phyloP scores from a whole-genome alignment of 2,888 invertebrate species.

The Hyposoter didymator region DNA sequence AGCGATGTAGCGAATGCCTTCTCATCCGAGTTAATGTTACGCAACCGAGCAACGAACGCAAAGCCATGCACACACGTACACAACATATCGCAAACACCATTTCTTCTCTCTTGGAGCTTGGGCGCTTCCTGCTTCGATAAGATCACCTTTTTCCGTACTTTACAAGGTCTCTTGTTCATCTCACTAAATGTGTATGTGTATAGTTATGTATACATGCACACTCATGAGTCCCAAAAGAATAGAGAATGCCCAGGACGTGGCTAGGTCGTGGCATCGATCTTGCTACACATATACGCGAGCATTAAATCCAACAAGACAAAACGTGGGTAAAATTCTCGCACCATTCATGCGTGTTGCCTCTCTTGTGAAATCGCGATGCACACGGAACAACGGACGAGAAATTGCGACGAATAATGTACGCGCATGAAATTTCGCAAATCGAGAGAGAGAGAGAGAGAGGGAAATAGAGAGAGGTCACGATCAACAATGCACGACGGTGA shows the following conservation, averaged over 20 bases:
- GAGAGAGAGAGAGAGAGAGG: constrained; percentile 31
- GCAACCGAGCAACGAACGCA: constrained; percentile 51
- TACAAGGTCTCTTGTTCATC: constrained; percentile 64
- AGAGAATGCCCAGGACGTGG: constrained; percentile 42
- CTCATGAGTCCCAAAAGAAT: constrained; percentile 32
- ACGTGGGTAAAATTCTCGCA: constrained; percentile 43
- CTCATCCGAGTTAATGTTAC: constrained; percentile 58
- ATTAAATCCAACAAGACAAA: constrained; percentile 26
- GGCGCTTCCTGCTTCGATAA: constrained; percentile 67
- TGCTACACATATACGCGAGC: constrained; percentile 30
- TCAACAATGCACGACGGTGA: constrained; percentile 15
- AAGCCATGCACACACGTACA: constrained; percentile 11
- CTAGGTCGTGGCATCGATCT: constrained; percentile 65
- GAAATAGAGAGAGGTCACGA: constrained; percentile 43
- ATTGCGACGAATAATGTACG: neutral
- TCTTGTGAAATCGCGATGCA: constrained; percentile 48
- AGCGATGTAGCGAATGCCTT: constrained; percentile 54
- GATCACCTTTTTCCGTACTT: constrained; percentile 65
- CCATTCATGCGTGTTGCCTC: constrained; percentile 58
- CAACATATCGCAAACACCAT: constrained; percentile 48
- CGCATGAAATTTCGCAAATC: constrained; percentile 41
- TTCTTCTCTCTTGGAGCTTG: constrained; percentile 45
- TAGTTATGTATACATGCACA: neutral
- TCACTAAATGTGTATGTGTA: constrained; percentile 9
- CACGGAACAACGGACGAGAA: constrained; percentile 13